Base-by-base conservation (phyloP, 2,113 vertebrate species). In the Lycocorax pyrrhopterus region DNA sequence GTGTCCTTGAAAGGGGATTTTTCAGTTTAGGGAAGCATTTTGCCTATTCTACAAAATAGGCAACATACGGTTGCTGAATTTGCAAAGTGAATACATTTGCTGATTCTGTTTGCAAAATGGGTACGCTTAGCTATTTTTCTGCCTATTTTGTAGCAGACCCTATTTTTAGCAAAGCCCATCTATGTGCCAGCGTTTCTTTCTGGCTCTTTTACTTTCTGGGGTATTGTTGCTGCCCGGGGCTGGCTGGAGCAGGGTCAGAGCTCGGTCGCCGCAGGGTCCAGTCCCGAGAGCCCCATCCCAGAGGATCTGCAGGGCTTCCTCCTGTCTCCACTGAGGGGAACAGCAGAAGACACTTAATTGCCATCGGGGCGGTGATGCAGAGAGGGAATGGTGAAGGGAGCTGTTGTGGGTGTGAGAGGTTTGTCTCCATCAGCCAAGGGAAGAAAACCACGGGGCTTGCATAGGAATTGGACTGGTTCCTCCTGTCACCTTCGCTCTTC, bases 1-100 rank as follows among this genome's bases (percentile, higher is more conserved):
- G 83, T 96, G 96, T 90, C 96, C 96, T 97, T 96, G 96, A 97
- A 94, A 93, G 96, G 96, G 96, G 96, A 89, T 96, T 96, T 97
- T 96, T 95, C 90, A 95, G 86, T 97, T 92, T 94, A 96, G 96
- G 96, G 96, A 95, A 97, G 94, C 93, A 3, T 96, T 95, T 96
- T 96, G 94, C 96, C 96, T 94, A 58, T 95, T 96, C 92, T 96
- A 94, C 91, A 96, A 84, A 97, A 89, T 72, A 95, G 96, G 96
- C 96, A 89, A 84, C 94, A 90, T 75, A 93, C 86, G 86, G 96
- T 81, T 96, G 96, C 96, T 96, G 96, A 97, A 95, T 95, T 93
- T 93, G 96, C 96, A 97, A 84, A 97, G 96, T 89, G 96, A 93
- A 89, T 90, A 27, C 92, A 76, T 95, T 97, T 96, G 96, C 96